Evolutionary conservation across 2,797 vertebrate species (phyloP), one percentile per base, ranked within the genome.

Genomic region (Lacerta bilineata): DNA sequence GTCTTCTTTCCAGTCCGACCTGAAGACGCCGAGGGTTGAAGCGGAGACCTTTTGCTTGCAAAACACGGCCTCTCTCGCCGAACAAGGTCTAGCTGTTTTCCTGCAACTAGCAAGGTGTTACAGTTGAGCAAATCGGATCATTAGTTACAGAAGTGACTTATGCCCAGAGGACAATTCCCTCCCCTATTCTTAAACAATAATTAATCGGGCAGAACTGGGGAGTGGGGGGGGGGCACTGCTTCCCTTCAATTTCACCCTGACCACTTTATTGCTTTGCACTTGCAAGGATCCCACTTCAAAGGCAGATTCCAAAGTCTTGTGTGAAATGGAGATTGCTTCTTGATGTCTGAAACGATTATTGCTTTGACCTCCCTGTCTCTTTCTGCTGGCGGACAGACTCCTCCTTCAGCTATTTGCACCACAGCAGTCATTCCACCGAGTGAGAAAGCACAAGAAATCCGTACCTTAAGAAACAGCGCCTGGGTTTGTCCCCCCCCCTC

Each of bases 201-300:
- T 88, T 88, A 88, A 84, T 84, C 82, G 46, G 82, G 18, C 46
- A n/a, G 46, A 59, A 83, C 80, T 82, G 39, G 41, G 33, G n/a
- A 33, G 27, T 2, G 8, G 74, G 68, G 71, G 71, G 71, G 8
- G 18, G 33, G 7, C 43, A 20, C 50, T 50, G 36, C 25, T 61
- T 59, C 13, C 2, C 36, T 79, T 71, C 61, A 11, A 36, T 83
- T 41, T 69, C n/a, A 7, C 25, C 25, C 61, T 25, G 6, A 36
- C 61, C 33, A 6, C 5, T 64, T 88, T 59, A 64, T 79, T 61
- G 75, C 76, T 43, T 18, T 15, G 1, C 43, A 72, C 43, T 6
- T 11, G 18, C 39, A 23, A n/a, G 33, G 69, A 41, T 71, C 55
- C 61, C 72, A 23, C 43, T 66, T 76, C 72, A 39, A 55, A 78